Percentiles rank a stretch among this genome's conserved stretches.
These are phyloP conservation scores for Pelosia muscerda DNA, from an alignment of 2,888 invertebrate species.

Conservation along the genomic window DNA sequence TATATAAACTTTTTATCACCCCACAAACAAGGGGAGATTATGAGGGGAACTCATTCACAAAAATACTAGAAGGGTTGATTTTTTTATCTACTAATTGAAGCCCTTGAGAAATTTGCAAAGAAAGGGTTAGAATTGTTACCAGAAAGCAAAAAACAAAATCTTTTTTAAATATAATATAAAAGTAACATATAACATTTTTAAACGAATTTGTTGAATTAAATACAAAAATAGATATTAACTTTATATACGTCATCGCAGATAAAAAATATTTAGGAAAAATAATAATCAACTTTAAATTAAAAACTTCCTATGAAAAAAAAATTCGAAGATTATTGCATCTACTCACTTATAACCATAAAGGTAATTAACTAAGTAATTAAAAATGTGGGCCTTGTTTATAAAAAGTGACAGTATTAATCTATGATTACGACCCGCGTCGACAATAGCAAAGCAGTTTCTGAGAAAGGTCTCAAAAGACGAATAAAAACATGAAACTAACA, in stretches of 20 bases:
- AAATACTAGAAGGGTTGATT: conserved; percentile 12
- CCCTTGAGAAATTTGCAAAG: not conserved
- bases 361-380: not conserved
- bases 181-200: too few relatives aligned
- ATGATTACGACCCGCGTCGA: not conserved
- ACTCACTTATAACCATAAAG: not conserved
- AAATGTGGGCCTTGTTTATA: not conserved
- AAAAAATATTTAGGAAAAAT: too few relatives aligned
- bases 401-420: not conserved
- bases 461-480: conserved; percentile 35
- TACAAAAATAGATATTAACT: too few relatives aligned
- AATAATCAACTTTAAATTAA: too few relatives aligned
- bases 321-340: not conserved
- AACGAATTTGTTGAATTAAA: too few relatives aligned
- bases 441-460: conserved; percentile 15
- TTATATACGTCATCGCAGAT: too few relatives aligned
- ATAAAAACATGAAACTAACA: conserved; percentile 42
- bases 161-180: too few relatives aligned
- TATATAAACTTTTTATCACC: not conserved
- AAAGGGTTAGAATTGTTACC: not conserved
- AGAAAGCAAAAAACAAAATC: not conserved
- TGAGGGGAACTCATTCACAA: not conserved
- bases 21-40: conserved; percentile 7
- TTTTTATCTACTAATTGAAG: not conserved
- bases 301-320: too few relatives aligned